These are phyloP conservation scores for Macaca mulatta DNA, from an alignment of 2,113 vertebrate species.

Conservation along the genomic window DNA sequence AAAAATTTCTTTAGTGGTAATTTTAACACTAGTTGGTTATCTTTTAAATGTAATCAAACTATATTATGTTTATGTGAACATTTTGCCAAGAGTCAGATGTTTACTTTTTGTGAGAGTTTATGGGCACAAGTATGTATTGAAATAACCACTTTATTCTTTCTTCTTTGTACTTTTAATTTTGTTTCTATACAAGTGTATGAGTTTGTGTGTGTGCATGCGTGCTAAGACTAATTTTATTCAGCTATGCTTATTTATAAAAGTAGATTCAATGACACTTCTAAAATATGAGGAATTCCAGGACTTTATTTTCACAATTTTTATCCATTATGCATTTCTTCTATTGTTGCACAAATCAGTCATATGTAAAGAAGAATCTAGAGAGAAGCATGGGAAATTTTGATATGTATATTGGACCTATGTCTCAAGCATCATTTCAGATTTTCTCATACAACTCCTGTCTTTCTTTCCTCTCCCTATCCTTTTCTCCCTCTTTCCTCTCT, in stretches of 20 bases:
- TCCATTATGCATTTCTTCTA: neutral
- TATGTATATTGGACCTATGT: neutral
- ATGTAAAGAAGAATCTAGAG: neutral
- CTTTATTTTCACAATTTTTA: neutral
- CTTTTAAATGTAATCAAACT: neutral
- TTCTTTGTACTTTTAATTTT: neutral
- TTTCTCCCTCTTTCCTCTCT: accelerated
- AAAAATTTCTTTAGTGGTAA: neutral
- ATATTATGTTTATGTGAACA: neutral
- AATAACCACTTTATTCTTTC: neutral
- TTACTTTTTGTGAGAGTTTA: neutral
- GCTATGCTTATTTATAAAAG: neutral
- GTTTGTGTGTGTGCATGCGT: neutral
- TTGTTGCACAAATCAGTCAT: neutral
- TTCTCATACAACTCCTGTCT: neutral
- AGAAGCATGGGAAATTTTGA: neutral
- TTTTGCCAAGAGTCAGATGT: neutral
- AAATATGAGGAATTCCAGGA: neutral
- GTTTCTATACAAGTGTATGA: neutral
- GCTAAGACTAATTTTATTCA: neutral
- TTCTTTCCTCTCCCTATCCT: accelerated
- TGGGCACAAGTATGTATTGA: neutral
- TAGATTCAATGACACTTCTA: neutral
- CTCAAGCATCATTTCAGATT: neutral
- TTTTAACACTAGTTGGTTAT: neutral